phyloP scores from a whole-genome alignment of 1,140 invertebrate species.

The Drosophila trapezifrons region DNA sequence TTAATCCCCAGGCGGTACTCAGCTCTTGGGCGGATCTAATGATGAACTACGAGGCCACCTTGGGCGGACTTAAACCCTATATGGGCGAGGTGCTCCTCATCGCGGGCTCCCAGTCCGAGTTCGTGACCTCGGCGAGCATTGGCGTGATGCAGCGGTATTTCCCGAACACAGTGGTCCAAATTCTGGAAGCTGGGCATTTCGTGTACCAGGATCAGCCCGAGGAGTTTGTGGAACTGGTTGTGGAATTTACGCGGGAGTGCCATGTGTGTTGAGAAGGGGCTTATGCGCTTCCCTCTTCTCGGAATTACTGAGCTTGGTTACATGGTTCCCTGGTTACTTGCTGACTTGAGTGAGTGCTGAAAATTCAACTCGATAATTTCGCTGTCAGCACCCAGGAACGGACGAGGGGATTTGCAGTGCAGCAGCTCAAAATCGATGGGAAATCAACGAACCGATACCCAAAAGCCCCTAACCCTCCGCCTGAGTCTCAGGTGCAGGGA shows the following conservation, averaged over 20 bases:
- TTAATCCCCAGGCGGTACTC: slow-evolving; percentile 35
- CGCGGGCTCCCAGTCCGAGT: slow-evolving; percentile 13
- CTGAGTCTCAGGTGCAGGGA: slow-evolving; percentile 19
- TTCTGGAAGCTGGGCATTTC: slow-evolving; percentile 20
- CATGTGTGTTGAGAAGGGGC: neutral
- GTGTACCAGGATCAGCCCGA: slow-evolving; percentile 28
- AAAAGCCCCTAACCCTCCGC: slow-evolving; percentile 1
- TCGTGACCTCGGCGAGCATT: slow-evolving; percentile 24
- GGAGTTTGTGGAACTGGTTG: slow-evolving; percentile 35
- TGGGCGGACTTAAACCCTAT: slow-evolving; percentile 17
- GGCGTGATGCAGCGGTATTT: slow-evolving; percentile 37
- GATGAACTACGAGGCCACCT: slow-evolving; percentile 18
- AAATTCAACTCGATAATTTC: slow-evolving; percentile 35
- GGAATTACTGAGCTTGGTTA: neutral
- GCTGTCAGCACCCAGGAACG: slow-evolving; percentile 29
- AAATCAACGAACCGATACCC: slow-evolving; percentile 53
- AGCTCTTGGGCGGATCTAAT: slow-evolving; percentile 33
- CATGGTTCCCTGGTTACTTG: neutral
- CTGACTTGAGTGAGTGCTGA: slow-evolving; percentile 9
- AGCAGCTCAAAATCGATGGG: slow-evolving; percentile 53
- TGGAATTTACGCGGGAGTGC: slow-evolving; percentile 30
- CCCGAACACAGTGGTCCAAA: slow-evolving; percentile 34
- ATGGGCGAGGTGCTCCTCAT: slow-evolving; percentile 40
- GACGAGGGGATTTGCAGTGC: slow-evolving; percentile 30
- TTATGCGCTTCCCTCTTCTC: too few relatives aligned